Base-by-base conservation (phyloP, 2,113 vertebrate species). In the Columba janthina region DNA sequence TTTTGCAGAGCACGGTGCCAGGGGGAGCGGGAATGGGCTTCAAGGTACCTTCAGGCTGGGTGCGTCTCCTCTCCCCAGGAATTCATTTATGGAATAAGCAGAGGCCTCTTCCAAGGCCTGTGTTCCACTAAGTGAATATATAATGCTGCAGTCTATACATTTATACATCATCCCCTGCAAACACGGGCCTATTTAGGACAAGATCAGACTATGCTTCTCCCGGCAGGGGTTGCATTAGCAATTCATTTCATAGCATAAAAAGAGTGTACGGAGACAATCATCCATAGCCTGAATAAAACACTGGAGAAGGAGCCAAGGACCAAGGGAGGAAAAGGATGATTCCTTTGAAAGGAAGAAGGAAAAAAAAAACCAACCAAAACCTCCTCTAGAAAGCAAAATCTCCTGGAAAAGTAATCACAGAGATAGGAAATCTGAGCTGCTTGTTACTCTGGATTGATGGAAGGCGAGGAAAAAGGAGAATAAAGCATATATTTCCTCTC, bases 131-230 rank as follows among this genome's bases (percentile, higher is more conserved):
- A 97, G 93, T 96, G 97, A 97, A 97, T 97, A 84, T 85, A 95
- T 95, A 97, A 97, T 70, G 85, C 93, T 88, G 66, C 60, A 76
- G 94, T 96, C 60, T 22, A 93, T 98, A 95, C 88, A 88, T 72
- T 87, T 96, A 97, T 90, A 96, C 93, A 97, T 94, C 94, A 96
- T 97, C 94, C 84, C 94, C 96, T 96, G 92, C 89, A 97, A 98
- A 98, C 94, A 93, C 90, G 82, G 92, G 75, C 92, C 80, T 97
- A 90, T 96, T 97, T 96, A 96, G 97, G 94, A 96, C 91, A 89
- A 95, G 94, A 98, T 97, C 96, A 97, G 97, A 93, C 92, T 88
- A 90, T 82, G 96, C 93, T 97, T 93, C 93, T 96, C 97, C 93
- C 85, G 61, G 96, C 96, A 97, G 92, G 90, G 86, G 86, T 90